Evolutionary conservation across 2,113 vertebrate species (phyloP), one percentile per base, ranked within the genome.

Genomic region (Scomber japonicus): DNA sequence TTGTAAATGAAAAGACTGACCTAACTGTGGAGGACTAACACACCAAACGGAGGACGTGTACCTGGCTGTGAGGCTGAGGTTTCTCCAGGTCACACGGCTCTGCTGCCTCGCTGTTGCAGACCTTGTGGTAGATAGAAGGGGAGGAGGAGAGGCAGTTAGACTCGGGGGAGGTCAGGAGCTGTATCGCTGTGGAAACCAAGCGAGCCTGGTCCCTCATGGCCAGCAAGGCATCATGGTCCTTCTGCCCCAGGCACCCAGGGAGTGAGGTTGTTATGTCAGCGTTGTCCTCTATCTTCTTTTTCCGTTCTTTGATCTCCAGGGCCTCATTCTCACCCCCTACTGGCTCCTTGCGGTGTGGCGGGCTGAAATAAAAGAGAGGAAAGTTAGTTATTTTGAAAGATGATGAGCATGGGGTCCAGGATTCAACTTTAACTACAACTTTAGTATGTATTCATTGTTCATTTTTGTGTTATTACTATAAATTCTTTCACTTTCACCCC

Each of bases 131-230:
- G 73, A 92, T 73, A 11, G 89, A 88, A 12, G 93, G 89, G 19
- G 90, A 92, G 0, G 95, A 91, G 0, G 93, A 94, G 73, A 97
- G 97, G 86, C 97, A 97, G 0, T 96, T 97, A 35, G 97, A 94
- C 71, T 98, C 96, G 0, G 97, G 95, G 71, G 97, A 95, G 69
- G 96, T 97, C 83, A 99, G 90, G 35, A 98, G 89, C 3, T 97
- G 97, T 1, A 99, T 99, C 1, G 97, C 97, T 70, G 97, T 97
- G 90, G 94, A 96, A 93, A 99, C 95, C 24, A 99, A 92, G 0
- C 88, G 93, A 0, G 97, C 98, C 93, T 99, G 97, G 83, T 98
- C 97, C 80, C 96, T 94, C 75, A 98, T 95, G 81, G 96, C 95
- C 9, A 96, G 91, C 77, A 99, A 93, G 11, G 79, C 94, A 75